Percentiles rank a stretch among this genome's conserved stretches.
Evolutionary conservation across 1,140 invertebrate genomes (phyloP).

Genomic region (Charaxes varanes): DNA sequence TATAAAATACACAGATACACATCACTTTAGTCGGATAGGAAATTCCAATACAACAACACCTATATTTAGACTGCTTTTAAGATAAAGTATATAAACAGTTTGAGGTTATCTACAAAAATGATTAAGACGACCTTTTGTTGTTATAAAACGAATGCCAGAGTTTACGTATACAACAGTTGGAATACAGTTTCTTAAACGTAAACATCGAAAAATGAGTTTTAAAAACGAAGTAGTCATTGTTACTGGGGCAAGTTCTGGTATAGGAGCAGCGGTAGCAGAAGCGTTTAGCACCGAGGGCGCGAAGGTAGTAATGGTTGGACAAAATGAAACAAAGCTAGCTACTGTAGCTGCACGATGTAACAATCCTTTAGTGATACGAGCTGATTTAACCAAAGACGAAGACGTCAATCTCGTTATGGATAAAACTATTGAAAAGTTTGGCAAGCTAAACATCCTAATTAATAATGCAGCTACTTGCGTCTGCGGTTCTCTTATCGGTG

Average conservation of each 20-base stretch:
- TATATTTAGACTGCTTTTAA: too few species aligned
- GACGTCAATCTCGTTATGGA: neutral
- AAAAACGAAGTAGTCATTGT: neutral
- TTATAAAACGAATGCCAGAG: too few species aligned
- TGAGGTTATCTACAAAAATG: too few species aligned
- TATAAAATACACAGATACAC: too few species aligned
- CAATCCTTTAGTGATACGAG: neutral
- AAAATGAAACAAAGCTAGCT: neutral
- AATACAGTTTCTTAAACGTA: too few species aligned
- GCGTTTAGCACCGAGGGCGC: neutral
- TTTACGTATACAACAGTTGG: too few species aligned
- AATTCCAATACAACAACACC: too few species aligned
- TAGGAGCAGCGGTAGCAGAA: neutral
- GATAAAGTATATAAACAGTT: too few species aligned
- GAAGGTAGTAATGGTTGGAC: neutral
- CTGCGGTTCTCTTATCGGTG: neutral
- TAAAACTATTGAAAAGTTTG: neutral
- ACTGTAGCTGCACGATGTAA: neutral
- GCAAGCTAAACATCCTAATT: neutral
- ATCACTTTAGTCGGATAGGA: too few species aligned
- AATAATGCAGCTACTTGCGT: slow-evolving; percentile 1
- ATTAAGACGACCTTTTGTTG: too few species aligned
- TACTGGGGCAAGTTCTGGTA: neutral
- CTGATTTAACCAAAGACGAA: neutral
- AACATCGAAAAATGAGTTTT: too few species aligned